Percentiles rank a stretch among this genome's conserved stretches.
These are phyloP conservation scores for Drosophila subsilvestris DNA, from an alignment of 2,888 invertebrate genomes.

Conservation along the genomic window DNA sequence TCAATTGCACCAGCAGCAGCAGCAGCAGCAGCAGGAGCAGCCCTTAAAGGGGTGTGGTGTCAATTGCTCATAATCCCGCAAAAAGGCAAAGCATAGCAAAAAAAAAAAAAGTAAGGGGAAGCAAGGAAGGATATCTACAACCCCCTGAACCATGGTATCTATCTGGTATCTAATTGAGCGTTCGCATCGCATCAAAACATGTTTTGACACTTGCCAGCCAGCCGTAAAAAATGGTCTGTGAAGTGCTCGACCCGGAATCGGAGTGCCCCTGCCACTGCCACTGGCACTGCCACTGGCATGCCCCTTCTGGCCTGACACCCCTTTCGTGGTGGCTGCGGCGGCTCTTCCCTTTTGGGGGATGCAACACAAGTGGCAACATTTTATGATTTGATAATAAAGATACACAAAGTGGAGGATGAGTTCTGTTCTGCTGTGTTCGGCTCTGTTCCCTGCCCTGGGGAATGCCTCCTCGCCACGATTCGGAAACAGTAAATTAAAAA, in stretches of 20 bases:
- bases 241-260: slow-evolving; percentile 31
- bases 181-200: slow-evolving; percentile 80
- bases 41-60: slow-evolving; percentile 56
- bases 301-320: slow-evolving; percentile 24
- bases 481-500: slow-evolving; percentile 71
- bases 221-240: slow-evolving; percentile 80
- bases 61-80: slow-evolving; percentile 53
- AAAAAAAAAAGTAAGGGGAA: no score
- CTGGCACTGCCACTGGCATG: neutral
- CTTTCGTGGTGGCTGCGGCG: slow-evolving; percentile 20
- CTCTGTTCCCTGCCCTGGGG: slow-evolving; percentile 54
- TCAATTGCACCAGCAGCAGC: slow-evolving; percentile 54
- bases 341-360: slow-evolving; percentile 36
- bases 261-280: neutral
- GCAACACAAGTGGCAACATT: slow-evolving; percentile 81
- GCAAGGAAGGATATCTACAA: neutral
- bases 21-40: slow-evolving; percentile 32
- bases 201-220: slow-evolving; percentile 81
- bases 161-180: slow-evolving; percentile 53
- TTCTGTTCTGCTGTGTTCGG: slow-evolving; percentile 11
- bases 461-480: slow-evolving; percentile 20
- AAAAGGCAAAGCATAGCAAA: slow-evolving; percentile 27
- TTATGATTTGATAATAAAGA: slow-evolving; percentile 83
- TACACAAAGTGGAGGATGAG: slow-evolving; percentile 43
- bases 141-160: slow-evolving; percentile 20